These are phyloP conservation scores for Hormaphis cornu DNA, from an alignment of 1,140 invertebrate genomes.

Conservation along the genomic window DNA sequence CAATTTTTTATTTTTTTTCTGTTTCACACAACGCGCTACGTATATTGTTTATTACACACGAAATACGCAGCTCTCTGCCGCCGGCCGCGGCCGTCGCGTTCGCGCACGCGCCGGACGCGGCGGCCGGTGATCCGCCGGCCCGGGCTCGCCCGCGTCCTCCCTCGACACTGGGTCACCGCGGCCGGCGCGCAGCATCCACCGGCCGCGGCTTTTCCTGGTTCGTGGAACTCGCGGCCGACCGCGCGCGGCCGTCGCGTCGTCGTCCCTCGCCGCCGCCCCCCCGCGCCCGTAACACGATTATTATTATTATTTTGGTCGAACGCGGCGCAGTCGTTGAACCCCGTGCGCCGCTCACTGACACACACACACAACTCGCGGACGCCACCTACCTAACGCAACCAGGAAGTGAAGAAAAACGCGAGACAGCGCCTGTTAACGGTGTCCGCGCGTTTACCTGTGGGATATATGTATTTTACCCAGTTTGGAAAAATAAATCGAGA, in stretches of 20 bases:
- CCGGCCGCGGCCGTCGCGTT: not conserved
- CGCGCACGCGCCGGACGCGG: not conserved
- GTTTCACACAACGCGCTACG: too few relatives aligned
- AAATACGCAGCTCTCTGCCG: not conserved
- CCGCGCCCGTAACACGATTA: not conserved
- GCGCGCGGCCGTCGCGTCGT: too few relatives aligned
- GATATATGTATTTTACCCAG: too few relatives aligned
- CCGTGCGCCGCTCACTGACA: too few relatives aligned
- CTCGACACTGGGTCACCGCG: slow-evolving; percentile 10
- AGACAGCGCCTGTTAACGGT: too few relatives aligned
- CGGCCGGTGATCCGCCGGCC: not conserved
- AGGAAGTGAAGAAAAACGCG: slow-evolving; percentile 8
- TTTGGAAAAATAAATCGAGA: too few relatives aligned
- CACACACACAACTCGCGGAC: too few relatives aligned
- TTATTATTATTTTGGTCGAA: not conserved
- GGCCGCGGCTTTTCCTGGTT: slow-evolving; percentile 21
- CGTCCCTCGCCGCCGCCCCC: not conserved
- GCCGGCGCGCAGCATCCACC: not conserved
- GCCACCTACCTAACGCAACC: too few relatives aligned
- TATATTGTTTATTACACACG: not conserved
- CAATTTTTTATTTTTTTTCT: too few relatives aligned
- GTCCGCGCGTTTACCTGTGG: too few relatives aligned
- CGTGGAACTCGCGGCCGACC: slow-evolving; percentile 17
- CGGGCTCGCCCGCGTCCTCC: not conserved
- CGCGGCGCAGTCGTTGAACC: slow-evolving; percentile 12